Base-by-base conservation (phyloP, 2,888 invertebrate species). In the Scaptomyza cyrtandrae region DNA sequence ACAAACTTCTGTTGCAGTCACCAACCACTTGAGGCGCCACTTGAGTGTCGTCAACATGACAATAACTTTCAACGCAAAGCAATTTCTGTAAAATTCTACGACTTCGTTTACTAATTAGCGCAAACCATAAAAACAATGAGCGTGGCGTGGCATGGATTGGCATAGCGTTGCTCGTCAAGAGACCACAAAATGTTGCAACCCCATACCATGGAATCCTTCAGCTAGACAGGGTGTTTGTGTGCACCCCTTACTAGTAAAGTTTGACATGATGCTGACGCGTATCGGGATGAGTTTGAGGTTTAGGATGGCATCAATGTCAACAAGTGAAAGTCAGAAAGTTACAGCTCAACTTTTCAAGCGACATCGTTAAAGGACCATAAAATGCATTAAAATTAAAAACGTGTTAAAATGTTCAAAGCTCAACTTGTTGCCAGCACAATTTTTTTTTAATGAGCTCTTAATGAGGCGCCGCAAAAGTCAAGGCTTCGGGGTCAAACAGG, bases 21-120 rank as follows among this genome's bases (percentile, higher is more conserved):
- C 39, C 37, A 24, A 16, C 11, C 14, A 11, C 37, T 43, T 7
- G 59, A 37, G 62, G 52, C 54, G 43, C 50, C 71, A 52, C 62
- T 60, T 66, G 60, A 70, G 16, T 58, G 62, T 50, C 65, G 60
- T 66, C 72, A 73, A 69, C 81, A 71, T 48, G 78, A 67, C 86
- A 76, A 68, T 71, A 69, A 70, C 70, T 67, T 71, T 67, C 59
- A 55, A 54, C 71, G 55, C 57, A 57, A 64, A 16, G 31, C 55
- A 80, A 85, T 89, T 77, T 67, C 74, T 87, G 78, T 85, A 66
- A 66, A 90, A 89, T 85, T 88, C 90, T 84, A 90, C 76, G 90
- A 90, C 88, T 89, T 88, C 75, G 89, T 89, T 89, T 86, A 90
- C 90, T 90, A 90, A 90, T 90, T 90, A 90, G 90, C 85, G 76